Conservation (phyloP, 2,113 vertebrate species). For the Ifrita kowaldi region DNA sequence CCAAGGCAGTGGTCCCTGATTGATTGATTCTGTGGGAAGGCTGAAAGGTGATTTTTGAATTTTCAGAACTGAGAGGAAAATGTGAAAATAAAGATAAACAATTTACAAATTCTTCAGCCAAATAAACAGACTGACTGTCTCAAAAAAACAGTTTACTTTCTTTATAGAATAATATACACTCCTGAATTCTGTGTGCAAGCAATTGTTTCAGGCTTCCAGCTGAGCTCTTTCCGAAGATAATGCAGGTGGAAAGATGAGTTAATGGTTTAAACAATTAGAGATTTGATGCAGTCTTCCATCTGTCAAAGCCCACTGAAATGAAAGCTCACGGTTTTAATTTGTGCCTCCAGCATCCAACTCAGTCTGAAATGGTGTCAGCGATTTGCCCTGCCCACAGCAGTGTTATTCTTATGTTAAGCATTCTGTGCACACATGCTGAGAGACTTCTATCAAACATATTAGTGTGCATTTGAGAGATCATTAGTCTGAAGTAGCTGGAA, state of each 20-base stretch:
- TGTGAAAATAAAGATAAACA: not conserved
- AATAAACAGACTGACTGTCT: not conserved
- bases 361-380: constrained; percentile 67
- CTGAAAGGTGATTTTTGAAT: constrained; percentile 8
- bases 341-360: constrained; percentile 67
- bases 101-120: constrained; percentile 49
- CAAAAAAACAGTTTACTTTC: not conserved
- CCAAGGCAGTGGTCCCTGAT: constrained; percentile 7
- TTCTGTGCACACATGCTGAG: constrained; percentile 74
- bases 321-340: constrained; percentile 70
- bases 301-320: constrained; percentile 74
- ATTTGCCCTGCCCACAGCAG: constrained; percentile 60
- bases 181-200: not conserved
- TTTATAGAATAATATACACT: not conserved
- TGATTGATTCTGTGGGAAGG: not conserved
- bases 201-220: constrained; percentile 46
- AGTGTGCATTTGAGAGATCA: constrained; percentile 74
- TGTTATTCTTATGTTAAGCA: constrained; percentile 83
- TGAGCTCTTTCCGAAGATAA: constrained; percentile 58
- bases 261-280: constrained; percentile 77
- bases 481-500: constrained; percentile 76
- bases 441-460: constrained; percentile 74
- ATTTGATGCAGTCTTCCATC: constrained; percentile 71
- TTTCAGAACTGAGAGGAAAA: not conserved
- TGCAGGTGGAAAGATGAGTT: constrained; percentile 73